These are phyloP conservation scores for Cryptoprocta ferox DNA, from an alignment of 2,797 vertebrate species.

Conservation along the genomic window DNA sequence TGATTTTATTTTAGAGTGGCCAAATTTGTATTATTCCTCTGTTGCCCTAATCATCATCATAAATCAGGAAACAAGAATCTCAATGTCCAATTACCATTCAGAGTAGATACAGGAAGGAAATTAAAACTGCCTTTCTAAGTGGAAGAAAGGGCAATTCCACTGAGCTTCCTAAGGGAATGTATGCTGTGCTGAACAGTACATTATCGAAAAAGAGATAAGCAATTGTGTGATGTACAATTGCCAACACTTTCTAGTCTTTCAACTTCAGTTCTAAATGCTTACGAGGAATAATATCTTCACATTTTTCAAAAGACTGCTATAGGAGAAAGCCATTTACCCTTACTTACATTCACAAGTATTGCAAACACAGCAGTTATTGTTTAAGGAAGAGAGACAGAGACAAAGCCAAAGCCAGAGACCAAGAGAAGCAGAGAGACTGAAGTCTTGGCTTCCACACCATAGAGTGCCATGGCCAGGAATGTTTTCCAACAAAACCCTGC, in stretches of 20 bases:
- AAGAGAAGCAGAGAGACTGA: background rate
- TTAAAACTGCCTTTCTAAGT: constrained; percentile 68
- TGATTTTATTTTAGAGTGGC: constrained; percentile 61
- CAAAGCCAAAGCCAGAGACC: background rate
- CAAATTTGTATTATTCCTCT: constrained; percentile 68
- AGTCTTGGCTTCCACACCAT: background rate
- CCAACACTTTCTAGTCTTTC: constrained; percentile 73
- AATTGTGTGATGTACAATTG: constrained; percentile 61
- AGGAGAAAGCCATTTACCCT: constrained; percentile 59
- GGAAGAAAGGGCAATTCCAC: constrained; percentile 71
- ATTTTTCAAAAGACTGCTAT: constrained; percentile 67
- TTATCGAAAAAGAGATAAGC: constrained; percentile 74
- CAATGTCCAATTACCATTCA: constrained; percentile 70
- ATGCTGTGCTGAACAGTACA: constrained; percentile 45
- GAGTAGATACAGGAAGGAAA: constrained; percentile 72
- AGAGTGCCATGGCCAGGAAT: background rate
- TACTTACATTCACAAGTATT: constrained; percentile 44
- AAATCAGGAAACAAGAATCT: constrained; percentile 75
- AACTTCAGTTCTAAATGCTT: constrained; percentile 74
- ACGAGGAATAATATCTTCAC: constrained; percentile 67
- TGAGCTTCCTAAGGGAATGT: constrained; percentile 68
- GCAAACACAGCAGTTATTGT: constrained; percentile 68
- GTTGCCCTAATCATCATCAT: constrained; percentile 69
- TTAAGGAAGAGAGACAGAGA: constrained; percentile 40
- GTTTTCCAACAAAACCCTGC: background rate